Evolutionary conservation across 2,113 vertebrate species (phyloP).

Genomic region (Xenopus borealis): DNA sequence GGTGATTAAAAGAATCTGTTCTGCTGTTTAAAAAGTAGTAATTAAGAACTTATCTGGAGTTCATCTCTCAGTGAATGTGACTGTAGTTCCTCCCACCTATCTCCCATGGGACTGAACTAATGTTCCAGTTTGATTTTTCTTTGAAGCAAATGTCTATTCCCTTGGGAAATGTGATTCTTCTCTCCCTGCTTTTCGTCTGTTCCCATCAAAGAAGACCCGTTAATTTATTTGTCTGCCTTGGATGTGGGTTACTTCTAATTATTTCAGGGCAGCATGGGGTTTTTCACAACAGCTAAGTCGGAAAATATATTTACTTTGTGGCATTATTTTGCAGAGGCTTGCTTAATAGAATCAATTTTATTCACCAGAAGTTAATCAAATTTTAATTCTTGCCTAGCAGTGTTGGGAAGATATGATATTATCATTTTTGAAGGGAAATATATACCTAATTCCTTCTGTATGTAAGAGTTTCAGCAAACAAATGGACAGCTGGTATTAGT

Average conservation of each 20-base stretch:
- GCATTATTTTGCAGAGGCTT: no score
- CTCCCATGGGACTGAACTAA: constrained; percentile 2
- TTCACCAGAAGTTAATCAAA: no score
- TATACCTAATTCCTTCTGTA: no score
- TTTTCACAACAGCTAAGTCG: constrained; percentile 7
- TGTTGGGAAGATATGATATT: no score
- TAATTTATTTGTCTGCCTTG: constrained; percentile 44
- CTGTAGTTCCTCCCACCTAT: constrained; percentile 4
- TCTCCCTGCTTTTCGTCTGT: constrained; percentile 37
- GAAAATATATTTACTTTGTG: constrained; percentile 14
- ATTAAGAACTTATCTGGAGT: constrained; percentile 51
- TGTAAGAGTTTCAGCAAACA: no score
- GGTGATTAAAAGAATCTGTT: constrained; percentile 4
- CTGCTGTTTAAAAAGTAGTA: constrained; percentile 31
- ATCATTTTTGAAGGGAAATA: no score
- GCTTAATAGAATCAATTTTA: no score
- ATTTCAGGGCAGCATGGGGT: constrained; percentile 23
- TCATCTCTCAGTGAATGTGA: constrained; percentile 37
- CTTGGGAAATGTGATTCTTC: constrained; percentile 39
- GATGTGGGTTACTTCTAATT: constrained; percentile 43
- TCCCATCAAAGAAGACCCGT: constrained; percentile 41
- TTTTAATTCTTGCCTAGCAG: no score
- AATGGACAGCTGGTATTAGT: no score
- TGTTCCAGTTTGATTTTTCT: constrained; percentile 39
- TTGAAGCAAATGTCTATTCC: constrained; percentile 45